These are phyloP conservation scores for Sterrhoptilus dennistouni DNA, from an alignment of 2,113 vertebrate genomes.

Conservation along the genomic window DNA sequence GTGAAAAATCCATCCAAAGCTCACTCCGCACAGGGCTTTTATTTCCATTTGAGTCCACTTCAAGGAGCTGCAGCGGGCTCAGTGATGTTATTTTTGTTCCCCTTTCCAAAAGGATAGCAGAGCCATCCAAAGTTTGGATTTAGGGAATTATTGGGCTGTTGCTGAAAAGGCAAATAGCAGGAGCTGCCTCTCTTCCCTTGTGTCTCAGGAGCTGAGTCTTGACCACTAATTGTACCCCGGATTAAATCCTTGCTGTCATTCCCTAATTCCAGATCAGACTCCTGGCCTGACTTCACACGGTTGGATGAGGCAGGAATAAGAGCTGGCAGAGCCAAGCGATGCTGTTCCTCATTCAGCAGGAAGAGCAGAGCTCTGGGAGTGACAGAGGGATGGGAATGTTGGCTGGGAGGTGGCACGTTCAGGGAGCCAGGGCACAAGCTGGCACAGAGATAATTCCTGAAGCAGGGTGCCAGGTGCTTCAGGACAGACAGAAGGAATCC, in stretches of 20 bases:
- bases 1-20: constrained; percentile 62
- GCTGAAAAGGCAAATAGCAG: background rate
- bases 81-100: constrained; percentile 50
- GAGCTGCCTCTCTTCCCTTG: background rate
- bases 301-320: background rate
- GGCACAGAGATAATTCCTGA: background rate
- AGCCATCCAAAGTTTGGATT: constrained; percentile 24
- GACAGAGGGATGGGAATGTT: background rate
- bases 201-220: background rate
- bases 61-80: constrained; percentile 61
- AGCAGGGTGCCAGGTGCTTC: accelerated
- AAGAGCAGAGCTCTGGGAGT: background rate
- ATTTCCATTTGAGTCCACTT: constrained; percentile 76
- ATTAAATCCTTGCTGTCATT: background rate
- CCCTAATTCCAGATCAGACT: background rate
- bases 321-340: background rate
- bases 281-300: constrained; percentile 34
- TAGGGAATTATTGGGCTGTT: background rate
- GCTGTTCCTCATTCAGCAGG: background rate
- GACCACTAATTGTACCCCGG: background rate
- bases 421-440: background rate
- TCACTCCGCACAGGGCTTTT: constrained; percentile 69
- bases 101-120: constrained; percentile 21
- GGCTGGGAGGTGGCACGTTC: background rate
- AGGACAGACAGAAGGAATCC: background rate